Evolutionary conservation across 2,888 invertebrate genomes (phyloP).

Genomic region (Chymomyza amoena): DNA sequence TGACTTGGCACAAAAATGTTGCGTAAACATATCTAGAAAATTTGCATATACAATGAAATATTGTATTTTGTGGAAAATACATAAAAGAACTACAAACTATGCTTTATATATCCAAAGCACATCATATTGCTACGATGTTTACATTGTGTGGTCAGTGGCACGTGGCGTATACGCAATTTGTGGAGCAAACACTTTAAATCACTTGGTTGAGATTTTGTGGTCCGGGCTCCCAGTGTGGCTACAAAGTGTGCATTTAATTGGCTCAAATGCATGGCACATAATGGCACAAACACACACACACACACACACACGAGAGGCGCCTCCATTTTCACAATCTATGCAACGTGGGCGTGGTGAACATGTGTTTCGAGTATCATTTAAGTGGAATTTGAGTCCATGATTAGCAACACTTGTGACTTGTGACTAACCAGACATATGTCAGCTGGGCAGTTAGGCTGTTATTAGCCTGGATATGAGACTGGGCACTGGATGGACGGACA

Average conservation of each 20-base stretch:
- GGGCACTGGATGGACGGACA: too few relatives aligned
- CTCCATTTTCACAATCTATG: slow-evolving; percentile 10
- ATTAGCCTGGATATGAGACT: background rate
- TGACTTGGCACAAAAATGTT: slow-evolving; percentile 41
- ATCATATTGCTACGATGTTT: slow-evolving; percentile 22
- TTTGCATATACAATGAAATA: slow-evolving; percentile 38
- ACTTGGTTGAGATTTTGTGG: slow-evolving; percentile 40
- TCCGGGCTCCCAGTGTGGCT: background rate
- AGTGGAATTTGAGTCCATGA: slow-evolving; percentile 58
- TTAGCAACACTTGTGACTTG: slow-evolving; percentile 53
- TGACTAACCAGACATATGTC: background rate
- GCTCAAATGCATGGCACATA: slow-evolving; percentile 5
- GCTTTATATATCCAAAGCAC: background rate
- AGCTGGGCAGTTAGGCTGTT: background rate
- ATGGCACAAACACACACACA: slow-evolving; percentile 3
- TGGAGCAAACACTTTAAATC: slow-evolving; percentile 35
- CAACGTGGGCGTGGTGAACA: slow-evolving; percentile 32
- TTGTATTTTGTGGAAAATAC: slow-evolving; percentile 25
- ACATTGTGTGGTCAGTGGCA: slow-evolving; percentile 34
- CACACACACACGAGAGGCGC: background rate
- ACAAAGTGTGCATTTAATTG: slow-evolving; percentile 47
- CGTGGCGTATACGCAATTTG: slow-evolving; percentile 23
- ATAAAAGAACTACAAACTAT: background rate
- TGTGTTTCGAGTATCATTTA: slow-evolving; percentile 49
- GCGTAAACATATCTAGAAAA: slow-evolving; percentile 47